A percentile compares a stretch with the other conserved stretches of the same genome.
phyloP scores from a whole-genome alignment of 2,797 vertebrate species.

The Psittacula echo region DNA sequence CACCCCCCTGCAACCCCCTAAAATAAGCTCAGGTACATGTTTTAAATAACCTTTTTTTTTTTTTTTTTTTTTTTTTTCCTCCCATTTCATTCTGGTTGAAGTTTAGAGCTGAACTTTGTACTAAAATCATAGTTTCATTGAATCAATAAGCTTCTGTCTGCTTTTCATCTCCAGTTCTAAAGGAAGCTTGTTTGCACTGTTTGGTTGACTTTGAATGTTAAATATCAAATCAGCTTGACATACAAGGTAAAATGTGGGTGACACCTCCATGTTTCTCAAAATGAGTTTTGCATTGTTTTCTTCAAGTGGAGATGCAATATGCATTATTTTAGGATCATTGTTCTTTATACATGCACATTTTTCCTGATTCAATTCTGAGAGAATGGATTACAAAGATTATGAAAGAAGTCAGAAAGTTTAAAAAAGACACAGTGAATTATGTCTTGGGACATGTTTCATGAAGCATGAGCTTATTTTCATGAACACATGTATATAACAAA shows the following conservation, averaged over 20 bases:
- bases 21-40: not conserved
- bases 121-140: slow-evolving; percentile 40
- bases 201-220: slow-evolving; percentile 58
- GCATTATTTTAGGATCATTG: not conserved
- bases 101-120: slow-evolving; percentile 63
- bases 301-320: not conserved
- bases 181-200: slow-evolving; percentile 46
- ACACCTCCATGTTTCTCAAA: not conserved
- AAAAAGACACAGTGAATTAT: not conserved
- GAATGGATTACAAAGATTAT: not conserved
- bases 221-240: slow-evolving; percentile 59
- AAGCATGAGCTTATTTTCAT: not conserved
- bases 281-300: slow-evolving; percentile 26
- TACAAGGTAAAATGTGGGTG: not conserved
- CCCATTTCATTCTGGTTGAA: not conserved
- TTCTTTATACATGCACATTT: not conserved
- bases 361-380: not conserved
- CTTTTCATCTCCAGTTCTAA: slow-evolving; percentile 44
- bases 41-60: slow-evolving; percentile 2
- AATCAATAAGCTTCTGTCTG: slow-evolving; percentile 53
- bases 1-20: accelerated
- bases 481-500: accelerated
- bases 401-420: not conserved
- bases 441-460: not conserved
- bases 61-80: not conserved